A percentile compares a stretch with the other conserved stretches of the same genome.
phyloP scores from a whole-genome alignment of 2,888 invertebrate genomes.

The Tenthredo amoena region DNA sequence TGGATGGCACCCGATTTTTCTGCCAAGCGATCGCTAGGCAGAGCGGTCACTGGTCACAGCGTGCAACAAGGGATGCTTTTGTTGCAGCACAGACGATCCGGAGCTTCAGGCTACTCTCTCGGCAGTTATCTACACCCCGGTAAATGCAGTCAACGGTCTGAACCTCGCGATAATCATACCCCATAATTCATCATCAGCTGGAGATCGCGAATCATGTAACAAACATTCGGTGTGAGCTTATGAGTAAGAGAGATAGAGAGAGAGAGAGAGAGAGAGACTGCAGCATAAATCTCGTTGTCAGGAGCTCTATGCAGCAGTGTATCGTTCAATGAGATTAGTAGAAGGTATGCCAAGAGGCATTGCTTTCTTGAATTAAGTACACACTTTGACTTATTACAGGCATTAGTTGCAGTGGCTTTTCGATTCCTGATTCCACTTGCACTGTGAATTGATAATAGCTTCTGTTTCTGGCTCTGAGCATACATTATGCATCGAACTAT shows the following conservation, averaged over 20 bases:
- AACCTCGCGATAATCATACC: conserved; percentile 9
- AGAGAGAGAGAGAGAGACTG: not conserved
- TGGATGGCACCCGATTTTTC: conserved; percentile 75
- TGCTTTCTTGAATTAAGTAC: not conserved
- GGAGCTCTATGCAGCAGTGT: not conserved
- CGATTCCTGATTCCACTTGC: not conserved
- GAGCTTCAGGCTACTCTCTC: conserved; percentile 23
- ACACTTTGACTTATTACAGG: not conserved
- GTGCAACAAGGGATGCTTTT: conserved; percentile 30
- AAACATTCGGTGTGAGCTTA: not conserved
- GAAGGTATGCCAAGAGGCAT: not conserved
- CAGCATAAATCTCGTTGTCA: not conserved
- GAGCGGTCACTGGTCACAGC: conserved; percentile 36
- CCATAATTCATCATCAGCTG: conserved; percentile 1
- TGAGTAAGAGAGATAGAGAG: not conserved
- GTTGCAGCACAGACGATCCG: conserved; percentile 34
- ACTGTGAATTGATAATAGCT: conserved; percentile 9
- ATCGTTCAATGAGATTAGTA: not conserved
- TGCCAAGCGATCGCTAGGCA: conserved; percentile 44
- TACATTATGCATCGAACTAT: not conserved
- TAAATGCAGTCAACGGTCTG: conserved; percentile 29
- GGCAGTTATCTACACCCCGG: conserved; percentile 37
- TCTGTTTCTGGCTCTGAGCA: not conserved
- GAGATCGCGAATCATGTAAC: not conserved
- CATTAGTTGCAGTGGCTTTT: not conserved